Percentiles rank a stretch among this genome's conserved stretches.
Evolutionary conservation across 2,113 vertebrate genomes (phyloP).

Genomic region (Todiramphus chloris): DNA sequence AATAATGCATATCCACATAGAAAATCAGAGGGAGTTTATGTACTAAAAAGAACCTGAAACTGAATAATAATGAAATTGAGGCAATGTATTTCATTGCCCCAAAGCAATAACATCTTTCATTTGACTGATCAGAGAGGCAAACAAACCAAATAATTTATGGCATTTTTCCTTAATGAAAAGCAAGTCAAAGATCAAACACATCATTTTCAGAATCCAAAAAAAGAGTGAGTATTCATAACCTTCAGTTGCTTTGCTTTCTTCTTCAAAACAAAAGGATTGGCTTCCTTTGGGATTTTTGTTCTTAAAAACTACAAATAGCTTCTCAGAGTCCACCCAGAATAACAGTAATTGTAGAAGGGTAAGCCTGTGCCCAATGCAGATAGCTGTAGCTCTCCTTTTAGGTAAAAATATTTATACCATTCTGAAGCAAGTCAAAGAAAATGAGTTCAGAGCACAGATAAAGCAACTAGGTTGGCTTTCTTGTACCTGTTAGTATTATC

Average conservation of each 20-base stretch:
- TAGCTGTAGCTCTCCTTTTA: not conserved
- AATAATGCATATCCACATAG: not conserved
- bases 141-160: conserved; percentile 45
- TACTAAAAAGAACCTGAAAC: not conserved
- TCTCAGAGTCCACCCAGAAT: conserved; percentile 15
- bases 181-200: conserved; percentile 36
- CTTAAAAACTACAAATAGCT: conserved; percentile 42
- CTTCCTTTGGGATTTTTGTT: conserved; percentile 48
- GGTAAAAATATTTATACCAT: not conserved
- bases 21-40: not conserved
- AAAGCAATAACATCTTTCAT: conserved; percentile 35
- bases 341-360: not conserved
- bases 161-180: conserved; percentile 53
- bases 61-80: conserved; percentile 34
- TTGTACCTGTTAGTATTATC: not conserved
- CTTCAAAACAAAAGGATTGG: conserved; percentile 22
- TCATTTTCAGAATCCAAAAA: not conserved
- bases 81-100: not conserved
- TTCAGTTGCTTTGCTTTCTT: conserved; percentile 51
- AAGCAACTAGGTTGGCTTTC: not conserved
- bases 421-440: conserved; percentile 13
- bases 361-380: not conserved
- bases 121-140: conserved; percentile 32
- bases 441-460: not conserved
- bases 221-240: conserved; percentile 8